phyloP scores from a whole-genome alignment of 2,888 invertebrate species.

The Gari tellinella region DNA sequence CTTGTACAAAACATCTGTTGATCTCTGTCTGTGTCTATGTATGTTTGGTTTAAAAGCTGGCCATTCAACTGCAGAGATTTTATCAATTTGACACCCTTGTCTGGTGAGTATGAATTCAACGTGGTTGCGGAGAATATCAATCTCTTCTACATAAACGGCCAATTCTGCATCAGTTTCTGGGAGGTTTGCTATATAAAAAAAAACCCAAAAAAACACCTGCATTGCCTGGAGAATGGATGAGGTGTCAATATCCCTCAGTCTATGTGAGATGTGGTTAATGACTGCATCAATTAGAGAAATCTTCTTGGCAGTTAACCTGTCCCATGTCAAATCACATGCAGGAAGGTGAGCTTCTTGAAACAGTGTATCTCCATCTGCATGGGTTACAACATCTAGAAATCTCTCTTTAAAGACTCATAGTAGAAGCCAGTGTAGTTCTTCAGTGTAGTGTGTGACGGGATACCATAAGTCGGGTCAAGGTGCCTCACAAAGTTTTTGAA shows the following conservation, averaged over 20 bases:
- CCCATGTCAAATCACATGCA: background rate
- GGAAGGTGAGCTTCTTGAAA: constrained; percentile 7
- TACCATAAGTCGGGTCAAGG: too few species aligned
- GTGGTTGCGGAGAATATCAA: constrained; percentile 20
- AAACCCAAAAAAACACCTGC: constrained; percentile 50
- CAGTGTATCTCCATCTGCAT: background rate
- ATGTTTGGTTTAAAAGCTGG: constrained; percentile 31
- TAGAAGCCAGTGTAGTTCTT: too few species aligned
- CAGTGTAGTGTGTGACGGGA: too few species aligned
- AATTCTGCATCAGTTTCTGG: constrained; percentile 25
- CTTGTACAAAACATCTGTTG: constrained; percentile 8
- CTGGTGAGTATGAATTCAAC: constrained; percentile 15
- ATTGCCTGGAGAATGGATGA: constrained; percentile 27
- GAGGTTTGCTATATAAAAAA: constrained; percentile 40
- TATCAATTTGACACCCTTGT: constrained; percentile 25
- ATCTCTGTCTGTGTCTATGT: constrained; percentile 4
- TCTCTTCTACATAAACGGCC: constrained; percentile 12
- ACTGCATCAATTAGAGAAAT: constrained; percentile 26
- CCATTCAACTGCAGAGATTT: constrained; percentile 22
- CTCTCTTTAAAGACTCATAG: background rate
- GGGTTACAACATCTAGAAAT: constrained; percentile 5
- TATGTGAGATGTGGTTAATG: constrained; percentile 35
- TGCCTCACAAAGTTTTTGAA: too few species aligned
- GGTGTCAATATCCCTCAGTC: constrained; percentile 44
- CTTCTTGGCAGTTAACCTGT: background rate